Conservation (phyloP, 1,140 invertebrate species). For the Drosophila biarmipes region DNA sequence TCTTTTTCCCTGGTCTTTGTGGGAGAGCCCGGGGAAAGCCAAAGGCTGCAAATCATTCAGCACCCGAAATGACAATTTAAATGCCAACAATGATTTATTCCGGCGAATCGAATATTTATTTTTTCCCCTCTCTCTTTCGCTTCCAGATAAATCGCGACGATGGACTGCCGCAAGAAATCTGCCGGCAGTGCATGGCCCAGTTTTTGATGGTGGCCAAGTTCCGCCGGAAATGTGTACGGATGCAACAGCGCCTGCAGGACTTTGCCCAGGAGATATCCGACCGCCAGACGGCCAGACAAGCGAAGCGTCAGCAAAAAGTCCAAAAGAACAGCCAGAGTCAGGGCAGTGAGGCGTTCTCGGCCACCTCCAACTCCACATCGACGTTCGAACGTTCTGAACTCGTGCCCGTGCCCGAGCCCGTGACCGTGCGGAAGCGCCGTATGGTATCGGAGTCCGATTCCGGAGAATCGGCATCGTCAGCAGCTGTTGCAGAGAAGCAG, state of each 20-base stretch:
- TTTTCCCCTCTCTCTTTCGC: neutral
- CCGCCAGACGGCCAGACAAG: conserved; percentile 25
- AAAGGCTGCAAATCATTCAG: conserved; percentile 8
- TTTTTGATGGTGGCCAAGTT: conserved; percentile 81
- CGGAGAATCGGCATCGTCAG: neutral
- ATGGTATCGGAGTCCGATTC: conserved; percentile 24
- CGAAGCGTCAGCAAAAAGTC: conserved; percentile 25
- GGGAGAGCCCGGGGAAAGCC: neutral
- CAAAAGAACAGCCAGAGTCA: neutral
- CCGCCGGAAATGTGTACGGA: conserved; percentile 71
- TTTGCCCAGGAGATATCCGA: conserved; percentile 50
- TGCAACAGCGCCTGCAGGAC: conserved; percentile 66
- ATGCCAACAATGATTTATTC: conserved; percentile 10
- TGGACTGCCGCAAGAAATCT: conserved; percentile 78
- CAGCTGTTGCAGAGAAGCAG: neutral
- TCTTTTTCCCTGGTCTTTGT: neutral
- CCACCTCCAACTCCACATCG: too few relatives aligned
- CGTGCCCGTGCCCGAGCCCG: neutral
- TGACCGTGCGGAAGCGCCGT: conserved; percentile 41
- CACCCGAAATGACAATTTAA: conserved; percentile 3
- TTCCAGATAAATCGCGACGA: conserved; percentile 72
- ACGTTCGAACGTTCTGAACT: too few relatives aligned
- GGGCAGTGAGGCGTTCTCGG: neutral
- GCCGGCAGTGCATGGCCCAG: conserved; percentile 75
- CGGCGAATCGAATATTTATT: conserved; percentile 5